These are phyloP conservation scores for Chinchilla lanigera DNA, from an alignment of 2,113 vertebrate species.

Conservation along the genomic window DNA sequence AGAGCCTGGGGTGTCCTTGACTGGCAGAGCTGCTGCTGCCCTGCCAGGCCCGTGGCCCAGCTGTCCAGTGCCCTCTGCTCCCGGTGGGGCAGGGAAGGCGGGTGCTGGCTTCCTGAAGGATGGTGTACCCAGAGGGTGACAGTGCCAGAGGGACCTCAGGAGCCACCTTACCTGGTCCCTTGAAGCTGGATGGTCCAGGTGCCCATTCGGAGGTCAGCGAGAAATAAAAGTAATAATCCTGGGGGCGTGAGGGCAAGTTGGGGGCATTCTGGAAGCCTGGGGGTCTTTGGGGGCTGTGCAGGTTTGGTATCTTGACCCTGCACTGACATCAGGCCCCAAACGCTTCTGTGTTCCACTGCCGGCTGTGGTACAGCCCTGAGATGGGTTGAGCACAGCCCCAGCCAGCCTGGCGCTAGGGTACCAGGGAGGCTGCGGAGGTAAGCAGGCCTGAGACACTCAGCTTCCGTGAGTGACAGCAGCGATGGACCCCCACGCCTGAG, in stretches of 20 bases:
- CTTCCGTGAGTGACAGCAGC: rapidly evolving
- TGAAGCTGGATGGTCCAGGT: too few species aligned
- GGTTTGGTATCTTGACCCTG: too few species aligned
- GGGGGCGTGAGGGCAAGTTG: background rate
- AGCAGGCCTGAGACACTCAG: too few species aligned
- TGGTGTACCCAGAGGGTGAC: background rate
- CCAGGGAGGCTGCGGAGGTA: background rate
- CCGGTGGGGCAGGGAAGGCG: too few species aligned
- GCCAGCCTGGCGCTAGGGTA: too few species aligned
- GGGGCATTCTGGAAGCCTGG: background rate
- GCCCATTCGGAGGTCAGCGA: background rate
- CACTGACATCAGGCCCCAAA: background rate
- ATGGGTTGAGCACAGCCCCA: background rate
- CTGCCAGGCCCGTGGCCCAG: background rate
- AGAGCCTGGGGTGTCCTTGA: background rate
- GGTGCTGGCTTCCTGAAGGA: rapidly evolving
- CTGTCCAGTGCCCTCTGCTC: too few species aligned
- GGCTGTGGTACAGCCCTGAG: background rate
- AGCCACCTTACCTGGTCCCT: background rate
- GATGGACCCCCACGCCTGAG: rapidly evolving
- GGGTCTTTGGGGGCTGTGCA: too few species aligned
- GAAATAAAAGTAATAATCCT: too few species aligned
- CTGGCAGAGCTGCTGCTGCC: background rate
- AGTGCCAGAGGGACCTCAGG: background rate
- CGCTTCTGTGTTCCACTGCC: background rate